Conservation (phyloP, 2,797 vertebrate species). For the Gorsachius magnificus region DNA sequence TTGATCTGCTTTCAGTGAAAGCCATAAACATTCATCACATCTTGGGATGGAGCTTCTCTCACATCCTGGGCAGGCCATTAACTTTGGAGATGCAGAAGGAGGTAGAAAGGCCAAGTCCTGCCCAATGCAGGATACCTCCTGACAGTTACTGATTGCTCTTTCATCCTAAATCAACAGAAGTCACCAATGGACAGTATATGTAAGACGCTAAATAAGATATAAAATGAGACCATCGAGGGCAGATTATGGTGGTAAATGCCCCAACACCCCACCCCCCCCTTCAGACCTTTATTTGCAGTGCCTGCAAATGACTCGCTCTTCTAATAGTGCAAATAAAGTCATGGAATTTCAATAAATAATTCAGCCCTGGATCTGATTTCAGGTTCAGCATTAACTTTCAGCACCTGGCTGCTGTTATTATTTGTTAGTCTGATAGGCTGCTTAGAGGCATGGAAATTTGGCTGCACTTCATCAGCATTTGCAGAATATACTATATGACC, state of each 20-base stretch:
- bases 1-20: not conserved
- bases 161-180: not conserved
- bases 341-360: slow-evolving; percentile 92
- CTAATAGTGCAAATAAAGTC: slow-evolving; percentile 70
- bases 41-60: not conserved
- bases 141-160: not conserved
- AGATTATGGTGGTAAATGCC: not conserved
- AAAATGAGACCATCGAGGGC: not conserved
- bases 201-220: not conserved
- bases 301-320: slow-evolving; percentile 24
- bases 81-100: not conserved
- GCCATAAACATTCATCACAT: not conserved
- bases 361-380: slow-evolving; percentile 79
- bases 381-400: slow-evolving; percentile 75
- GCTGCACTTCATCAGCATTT: slow-evolving; percentile 59
- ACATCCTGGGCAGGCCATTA: not conserved
- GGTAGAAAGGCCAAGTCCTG: not conserved
- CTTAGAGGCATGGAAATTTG: slow-evolving; percentile 69
- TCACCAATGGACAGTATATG: not conserved
- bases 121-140: not conserved
- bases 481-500: not conserved
- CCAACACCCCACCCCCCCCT: not conserved
- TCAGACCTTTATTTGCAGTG: not conserved
- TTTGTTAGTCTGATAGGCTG: slow-evolving; percentile 1
- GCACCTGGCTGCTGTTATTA: slow-evolving; percentile 66